Conservation (phyloP, 1,140 invertebrate genomes). For the Drosophila prosaltans region DNA sequence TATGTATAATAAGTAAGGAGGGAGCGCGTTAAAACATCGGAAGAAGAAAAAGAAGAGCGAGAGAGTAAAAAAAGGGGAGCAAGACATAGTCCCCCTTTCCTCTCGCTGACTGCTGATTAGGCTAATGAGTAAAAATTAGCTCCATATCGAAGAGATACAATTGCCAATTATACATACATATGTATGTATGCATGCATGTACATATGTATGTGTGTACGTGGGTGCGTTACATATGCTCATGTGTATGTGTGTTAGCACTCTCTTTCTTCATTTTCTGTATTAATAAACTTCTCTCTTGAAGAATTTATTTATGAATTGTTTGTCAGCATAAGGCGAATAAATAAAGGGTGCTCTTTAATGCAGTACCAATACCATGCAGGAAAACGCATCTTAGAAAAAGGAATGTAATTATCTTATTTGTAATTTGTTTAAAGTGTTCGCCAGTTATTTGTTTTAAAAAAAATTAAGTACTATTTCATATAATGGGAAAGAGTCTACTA, state of each 20-base stretch:
- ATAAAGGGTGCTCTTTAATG: no score
- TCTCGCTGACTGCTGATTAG: not conserved
- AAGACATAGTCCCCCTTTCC: not conserved
- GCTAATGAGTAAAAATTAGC: conserved; percentile 2
- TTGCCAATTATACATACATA: not conserved
- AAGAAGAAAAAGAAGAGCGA: conserved; percentile 11
- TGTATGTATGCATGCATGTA: no score
- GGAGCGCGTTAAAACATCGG: not conserved
- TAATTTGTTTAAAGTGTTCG: no score
- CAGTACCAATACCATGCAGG: no score
- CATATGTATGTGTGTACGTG: not conserved
- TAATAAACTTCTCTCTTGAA: no score
- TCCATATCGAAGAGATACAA: conserved; percentile 1
- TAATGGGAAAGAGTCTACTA: no score
- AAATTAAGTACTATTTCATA: no score
- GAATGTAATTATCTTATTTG: no score
- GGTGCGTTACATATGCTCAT: not conserved
- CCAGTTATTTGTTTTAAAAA: no score
- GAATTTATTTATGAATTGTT: no score
- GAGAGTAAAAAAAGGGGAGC: conserved; percentile 10
- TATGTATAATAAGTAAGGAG: conserved; percentile 13
- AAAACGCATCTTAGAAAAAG: no score
- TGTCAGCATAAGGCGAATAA: no score
- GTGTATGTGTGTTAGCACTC: not conserved
- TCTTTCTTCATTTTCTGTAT: not conserved